Percentiles rank a stretch among this genome's conserved stretches.
Evolutionary conservation across 1,140 invertebrate species (phyloP).

Genomic region (Temnothorax curvispinosus): DNA sequence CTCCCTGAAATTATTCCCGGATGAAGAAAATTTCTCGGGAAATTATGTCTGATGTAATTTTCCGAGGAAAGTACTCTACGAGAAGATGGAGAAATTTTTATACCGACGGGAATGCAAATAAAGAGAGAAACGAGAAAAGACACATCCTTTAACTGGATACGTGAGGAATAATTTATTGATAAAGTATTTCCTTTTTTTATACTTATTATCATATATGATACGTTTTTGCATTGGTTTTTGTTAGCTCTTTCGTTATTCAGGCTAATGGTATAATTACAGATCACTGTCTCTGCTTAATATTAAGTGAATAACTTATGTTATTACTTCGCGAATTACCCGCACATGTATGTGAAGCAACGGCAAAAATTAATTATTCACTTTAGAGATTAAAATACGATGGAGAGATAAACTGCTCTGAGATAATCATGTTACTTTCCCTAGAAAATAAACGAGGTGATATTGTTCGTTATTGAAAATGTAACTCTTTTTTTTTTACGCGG

Average conservation of each 20-base stretch:
- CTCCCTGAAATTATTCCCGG: slow-evolving; percentile 5
- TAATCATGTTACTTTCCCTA: slow-evolving; percentile 11
- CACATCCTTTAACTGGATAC: neutral
- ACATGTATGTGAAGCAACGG: neutral
- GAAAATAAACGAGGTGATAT: neutral
- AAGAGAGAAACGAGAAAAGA: neutral
- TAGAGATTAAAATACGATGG: slow-evolving; percentile 27
- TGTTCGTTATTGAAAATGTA: slow-evolving; percentile 19
- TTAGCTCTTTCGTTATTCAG: neutral
- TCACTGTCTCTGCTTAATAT: neutral
- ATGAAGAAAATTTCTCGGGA: slow-evolving; percentile 23
- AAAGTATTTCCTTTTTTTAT: neutral
- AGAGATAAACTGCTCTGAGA: neutral
- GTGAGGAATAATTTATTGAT: neutral
- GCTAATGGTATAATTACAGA: neutral
- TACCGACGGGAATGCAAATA: neutral
- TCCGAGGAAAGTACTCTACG: neutral
- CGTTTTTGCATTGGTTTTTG: neutral
- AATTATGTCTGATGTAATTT: slow-evolving; percentile 36
- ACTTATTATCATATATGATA: neutral
- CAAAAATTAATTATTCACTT: slow-evolving; percentile 30
- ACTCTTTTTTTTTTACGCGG: neutral
- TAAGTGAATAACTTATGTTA: neutral
- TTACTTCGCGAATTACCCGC: neutral
- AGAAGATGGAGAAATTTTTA: slow-evolving; percentile 21